Conservation (phyloP, 2,113 vertebrate species). For the Tricholaema leucomelas region DNA sequence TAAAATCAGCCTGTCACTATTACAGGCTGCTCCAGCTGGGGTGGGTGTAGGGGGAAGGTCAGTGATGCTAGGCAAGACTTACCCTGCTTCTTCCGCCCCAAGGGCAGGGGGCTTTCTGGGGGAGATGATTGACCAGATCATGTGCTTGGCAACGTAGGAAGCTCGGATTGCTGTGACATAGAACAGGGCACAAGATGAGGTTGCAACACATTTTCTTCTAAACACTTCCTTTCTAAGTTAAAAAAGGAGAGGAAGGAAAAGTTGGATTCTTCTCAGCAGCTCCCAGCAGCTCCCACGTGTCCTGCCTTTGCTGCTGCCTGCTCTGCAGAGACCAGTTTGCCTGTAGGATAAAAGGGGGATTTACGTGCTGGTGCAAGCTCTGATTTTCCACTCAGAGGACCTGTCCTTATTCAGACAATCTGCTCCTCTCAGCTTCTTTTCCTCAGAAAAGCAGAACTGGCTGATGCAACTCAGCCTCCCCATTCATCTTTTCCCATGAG, state of each 20-base stretch:
- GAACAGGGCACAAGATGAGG: not conserved
- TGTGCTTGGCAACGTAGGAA: not conserved
- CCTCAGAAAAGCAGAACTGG: not conserved
- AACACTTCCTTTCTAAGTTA: not conserved
- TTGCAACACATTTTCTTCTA: conserved; percentile 48
- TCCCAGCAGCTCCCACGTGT: not conserved
- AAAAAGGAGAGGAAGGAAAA: not conserved
- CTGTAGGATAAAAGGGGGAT: not conserved
- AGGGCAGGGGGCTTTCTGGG: not conserved
- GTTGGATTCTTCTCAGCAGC: not conserved
- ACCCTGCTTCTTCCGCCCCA: not conserved
- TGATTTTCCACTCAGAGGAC: not conserved
- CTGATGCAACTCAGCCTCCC: not conserved
- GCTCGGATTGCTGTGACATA: not conserved
- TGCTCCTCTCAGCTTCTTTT: not conserved
- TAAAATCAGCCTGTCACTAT: not conserved
- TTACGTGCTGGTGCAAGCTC: not conserved
- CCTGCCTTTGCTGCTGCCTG: not conserved
- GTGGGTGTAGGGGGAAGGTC: not conserved
- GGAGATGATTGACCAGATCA: not conserved
- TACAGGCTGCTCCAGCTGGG: not conserved
- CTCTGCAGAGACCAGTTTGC: not conserved
- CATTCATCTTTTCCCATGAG: not conserved
- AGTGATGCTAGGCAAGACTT: not conserved
- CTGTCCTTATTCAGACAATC: not conserved